Percentiles rank a stretch among this genome's conserved stretches.
Evolutionary conservation across 2,113 vertebrate species (phyloP).

Genomic region (Chitala chitala): DNA sequence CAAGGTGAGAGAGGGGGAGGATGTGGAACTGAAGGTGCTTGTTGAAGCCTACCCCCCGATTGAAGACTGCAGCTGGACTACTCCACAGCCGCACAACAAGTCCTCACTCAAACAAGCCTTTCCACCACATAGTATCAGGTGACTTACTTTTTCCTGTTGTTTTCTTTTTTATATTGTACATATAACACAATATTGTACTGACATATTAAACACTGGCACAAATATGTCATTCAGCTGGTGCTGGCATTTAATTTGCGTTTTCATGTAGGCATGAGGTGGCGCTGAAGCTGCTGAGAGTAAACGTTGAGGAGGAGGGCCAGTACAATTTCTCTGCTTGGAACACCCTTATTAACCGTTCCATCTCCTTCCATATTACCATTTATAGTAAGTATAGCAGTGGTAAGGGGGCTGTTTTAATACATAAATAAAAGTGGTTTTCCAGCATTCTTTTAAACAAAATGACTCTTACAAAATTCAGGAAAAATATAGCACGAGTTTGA

Average conservation of each 20-base stretch:
- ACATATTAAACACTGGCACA: not conserved
- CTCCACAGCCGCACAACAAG: conserved; percentile 22
- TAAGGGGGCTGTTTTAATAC: not conserved
- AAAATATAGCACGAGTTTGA: too few relatives aligned
- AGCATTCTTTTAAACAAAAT: not conserved
- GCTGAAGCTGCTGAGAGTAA: conserved; percentile 59
- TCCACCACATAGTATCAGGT: conserved; percentile 44
- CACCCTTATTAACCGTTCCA: conserved; percentile 34
- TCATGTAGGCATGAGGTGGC: conserved; percentile 53
- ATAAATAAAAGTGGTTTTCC: not conserved
- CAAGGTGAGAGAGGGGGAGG: conserved; percentile 55
- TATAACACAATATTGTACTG: too few relatives aligned
- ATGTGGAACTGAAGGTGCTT: conserved; percentile 56
- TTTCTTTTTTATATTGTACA: not conserved
- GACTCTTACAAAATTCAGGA: too few relatives aligned
- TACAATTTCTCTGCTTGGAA: conserved; percentile 68
- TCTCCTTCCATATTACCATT: conserved; percentile 65
- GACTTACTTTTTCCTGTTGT: not conserved
- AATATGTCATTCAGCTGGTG: not conserved
- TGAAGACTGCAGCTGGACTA: conserved; percentile 54
- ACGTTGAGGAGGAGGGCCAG: conserved; percentile 62
- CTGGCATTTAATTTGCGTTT: not conserved
- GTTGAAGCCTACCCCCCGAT: conserved; percentile 74
- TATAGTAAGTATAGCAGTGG: conserved; percentile 61
- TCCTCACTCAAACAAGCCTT: conserved; percentile 25